Conservation (phyloP, 1,140 invertebrate genomes). For the Lordiphosa collinella region DNA sequence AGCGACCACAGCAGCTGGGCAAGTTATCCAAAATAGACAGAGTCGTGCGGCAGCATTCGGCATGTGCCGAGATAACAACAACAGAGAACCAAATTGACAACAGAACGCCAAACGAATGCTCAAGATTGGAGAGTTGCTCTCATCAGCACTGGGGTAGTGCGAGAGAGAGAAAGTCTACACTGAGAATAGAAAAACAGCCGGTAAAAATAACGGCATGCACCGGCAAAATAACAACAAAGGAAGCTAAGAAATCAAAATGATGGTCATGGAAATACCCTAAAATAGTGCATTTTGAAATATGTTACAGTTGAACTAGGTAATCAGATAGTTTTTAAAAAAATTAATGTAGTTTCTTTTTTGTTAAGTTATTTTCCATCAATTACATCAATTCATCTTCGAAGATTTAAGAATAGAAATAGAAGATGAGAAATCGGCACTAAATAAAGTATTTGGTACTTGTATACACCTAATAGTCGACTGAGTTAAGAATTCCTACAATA, state of each 20-base stretch:
- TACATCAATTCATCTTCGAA: too few relatives aligned
- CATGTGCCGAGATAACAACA: slow-evolving; percentile 68
- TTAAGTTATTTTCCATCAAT: too few relatives aligned
- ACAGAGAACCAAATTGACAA: slow-evolving; percentile 62
- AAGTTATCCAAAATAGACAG: slow-evolving; percentile 58
- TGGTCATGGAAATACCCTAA: background rate
- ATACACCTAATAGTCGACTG: too few relatives aligned
- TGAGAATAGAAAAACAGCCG: slow-evolving; percentile 35
- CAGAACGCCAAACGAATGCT: slow-evolving; percentile 8
- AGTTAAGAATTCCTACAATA: too few relatives aligned
- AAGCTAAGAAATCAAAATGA: background rate
- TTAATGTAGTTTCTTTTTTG: too few relatives aligned
- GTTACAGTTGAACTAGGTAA: too few relatives aligned
- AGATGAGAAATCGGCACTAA: too few relatives aligned
- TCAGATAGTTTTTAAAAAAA: too few relatives aligned
- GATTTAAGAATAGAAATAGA: too few relatives aligned
- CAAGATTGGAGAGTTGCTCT: slow-evolving; percentile 36
- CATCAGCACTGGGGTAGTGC: slow-evolving; percentile 18
- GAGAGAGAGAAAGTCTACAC: slow-evolving; percentile 11
- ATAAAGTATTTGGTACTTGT: too few relatives aligned
- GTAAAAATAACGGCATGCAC: slow-evolving; percentile 45
- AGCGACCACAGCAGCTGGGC: slow-evolving; percentile 37
- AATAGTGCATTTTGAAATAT: too few relatives aligned
- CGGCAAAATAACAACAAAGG: slow-evolving; percentile 47
- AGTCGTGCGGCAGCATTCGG: slow-evolving; percentile 25